These are phyloP conservation scores for Diadegma fenestrale DNA, from an alignment of 2,888 invertebrate species.

Conservation along the genomic window DNA sequence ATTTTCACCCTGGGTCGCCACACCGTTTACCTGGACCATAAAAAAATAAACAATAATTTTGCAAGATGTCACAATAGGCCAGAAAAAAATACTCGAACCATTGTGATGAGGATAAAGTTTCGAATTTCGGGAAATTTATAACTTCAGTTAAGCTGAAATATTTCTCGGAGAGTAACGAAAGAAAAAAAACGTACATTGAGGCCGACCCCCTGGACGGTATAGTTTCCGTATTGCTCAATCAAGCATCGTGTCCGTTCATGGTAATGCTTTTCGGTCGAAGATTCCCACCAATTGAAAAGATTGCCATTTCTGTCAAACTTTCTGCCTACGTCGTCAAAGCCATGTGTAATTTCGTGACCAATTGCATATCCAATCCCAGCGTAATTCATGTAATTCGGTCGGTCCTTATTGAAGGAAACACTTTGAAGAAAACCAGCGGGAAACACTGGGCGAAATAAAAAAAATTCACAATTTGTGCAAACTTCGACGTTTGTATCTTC, in stretches of 20 bases:
- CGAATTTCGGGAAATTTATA: too few relatives aligned
- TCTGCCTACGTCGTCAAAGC: background rate
- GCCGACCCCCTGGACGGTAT: background rate
- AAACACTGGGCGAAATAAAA: constrained; percentile 89
- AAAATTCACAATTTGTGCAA: background rate
- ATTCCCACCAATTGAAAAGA: background rate
- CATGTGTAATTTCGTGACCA: background rate
- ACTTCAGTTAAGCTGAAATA: background rate
- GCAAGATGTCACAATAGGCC: too few relatives aligned
- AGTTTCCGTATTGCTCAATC: constrained; percentile 1
- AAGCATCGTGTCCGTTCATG: background rate
- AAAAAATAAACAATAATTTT: background rate
- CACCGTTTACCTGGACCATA: constrained; percentile 91
- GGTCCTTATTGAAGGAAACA: constrained; percentile 94
- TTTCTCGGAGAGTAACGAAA: background rate
- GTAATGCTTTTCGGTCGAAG: background rate
- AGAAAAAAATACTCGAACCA: too few relatives aligned
- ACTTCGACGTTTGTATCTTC: background rate
- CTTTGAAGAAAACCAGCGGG: constrained; percentile 97
- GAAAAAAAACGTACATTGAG: constrained; percentile 86
- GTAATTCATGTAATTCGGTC: constrained; percentile 90
- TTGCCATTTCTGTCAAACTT: background rate
- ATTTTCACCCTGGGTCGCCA: constrained; percentile 97
- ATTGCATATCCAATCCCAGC: background rate
- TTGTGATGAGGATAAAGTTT: too few relatives aligned